These are phyloP conservation scores for Drosophila birchii DNA, from an alignment of 2,888 invertebrate species.

Conservation along the genomic window DNA sequence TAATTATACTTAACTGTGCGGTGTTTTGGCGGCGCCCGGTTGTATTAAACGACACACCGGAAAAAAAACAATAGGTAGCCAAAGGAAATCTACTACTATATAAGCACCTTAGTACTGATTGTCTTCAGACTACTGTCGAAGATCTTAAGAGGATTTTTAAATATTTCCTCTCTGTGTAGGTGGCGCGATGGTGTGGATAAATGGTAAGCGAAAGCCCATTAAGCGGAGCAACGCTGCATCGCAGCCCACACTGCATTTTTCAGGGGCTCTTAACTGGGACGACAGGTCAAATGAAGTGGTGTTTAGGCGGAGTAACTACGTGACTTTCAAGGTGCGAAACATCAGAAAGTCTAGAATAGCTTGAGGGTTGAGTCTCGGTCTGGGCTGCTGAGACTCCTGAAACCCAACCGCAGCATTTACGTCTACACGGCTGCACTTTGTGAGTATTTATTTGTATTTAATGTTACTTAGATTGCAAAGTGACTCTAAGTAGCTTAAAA, in stretches of 20 bases:
- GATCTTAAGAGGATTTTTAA: background rate
- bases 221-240: slow-evolving; percentile 33
- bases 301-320: slow-evolving; percentile 31
- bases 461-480: slow-evolving; percentile 50
- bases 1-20: slow-evolving; percentile 60
- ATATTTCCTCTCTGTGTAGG: slow-evolving; percentile 6
- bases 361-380: slow-evolving; percentile 10
- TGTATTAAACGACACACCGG: slow-evolving; percentile 33
- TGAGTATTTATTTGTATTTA: slow-evolving; percentile 72
- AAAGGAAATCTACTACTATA: background rate
- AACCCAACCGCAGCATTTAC: slow-evolving; percentile 42
- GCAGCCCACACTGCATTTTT: slow-evolving; percentile 38
- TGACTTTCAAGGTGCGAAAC: slow-evolving; percentile 55
- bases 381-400: background rate
- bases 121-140: background rate
- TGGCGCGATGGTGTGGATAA: slow-evolving; percentile 42
- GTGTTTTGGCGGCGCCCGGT: slow-evolving; percentile 28
- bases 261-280: slow-evolving; percentile 49
- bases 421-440: slow-evolving; percentile 60
- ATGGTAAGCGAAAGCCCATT: slow-evolving; percentile 58
- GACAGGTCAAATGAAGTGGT: slow-evolving; percentile 30
- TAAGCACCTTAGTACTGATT: too few species aligned
- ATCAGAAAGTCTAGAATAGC: background rate
- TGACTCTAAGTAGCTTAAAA: slow-evolving; percentile 76
- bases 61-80: too few species aligned